phyloP scores from a whole-genome alignment of 2,113 vertebrate genomes.

The Oxyura jamaicensis region DNA sequence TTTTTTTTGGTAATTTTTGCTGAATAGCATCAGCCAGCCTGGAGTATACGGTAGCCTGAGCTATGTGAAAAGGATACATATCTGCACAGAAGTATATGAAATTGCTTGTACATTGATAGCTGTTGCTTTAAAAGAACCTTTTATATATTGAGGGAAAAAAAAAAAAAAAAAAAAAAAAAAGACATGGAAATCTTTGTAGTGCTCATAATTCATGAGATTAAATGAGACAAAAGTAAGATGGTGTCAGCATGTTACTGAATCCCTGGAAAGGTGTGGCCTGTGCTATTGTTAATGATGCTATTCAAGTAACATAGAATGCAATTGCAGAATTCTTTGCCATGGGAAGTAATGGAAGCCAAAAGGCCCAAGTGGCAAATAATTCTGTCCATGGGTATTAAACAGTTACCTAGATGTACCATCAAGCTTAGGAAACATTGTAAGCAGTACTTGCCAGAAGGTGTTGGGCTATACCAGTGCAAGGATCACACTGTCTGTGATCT shows the following conservation, averaged over 20 bases:
- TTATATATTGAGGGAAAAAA: not conserved
- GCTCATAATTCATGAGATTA: constrained; percentile 23
- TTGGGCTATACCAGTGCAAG: not conserved
- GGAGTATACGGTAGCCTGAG: not conserved
- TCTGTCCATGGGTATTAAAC: not conserved
- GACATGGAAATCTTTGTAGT: not conserved
- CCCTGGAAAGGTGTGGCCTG: not conserved
- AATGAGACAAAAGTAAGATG: not conserved
- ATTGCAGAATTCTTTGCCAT: constrained; percentile 10
- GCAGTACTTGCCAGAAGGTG: not conserved
- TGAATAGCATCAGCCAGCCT: not conserved
- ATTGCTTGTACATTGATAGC: not conserved
- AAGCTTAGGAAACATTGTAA: constrained; percentile 1
- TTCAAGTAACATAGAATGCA: not conserved
- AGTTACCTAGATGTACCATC: not conserved
- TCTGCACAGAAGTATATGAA: not conserved
- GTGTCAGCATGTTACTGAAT: constrained; percentile 19
- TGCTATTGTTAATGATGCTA: not conserved
- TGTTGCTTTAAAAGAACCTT: not conserved
- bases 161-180: not conserved
- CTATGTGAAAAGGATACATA: not conserved
- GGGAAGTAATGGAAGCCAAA: constrained; percentile 27
- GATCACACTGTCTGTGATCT: not conserved
- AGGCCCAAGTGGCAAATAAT: not conserved
- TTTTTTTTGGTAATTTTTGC: not conserved